Conservation (phyloP, 2,888 invertebrate species). For the Cataglyphis rosenhaueri region DNA sequence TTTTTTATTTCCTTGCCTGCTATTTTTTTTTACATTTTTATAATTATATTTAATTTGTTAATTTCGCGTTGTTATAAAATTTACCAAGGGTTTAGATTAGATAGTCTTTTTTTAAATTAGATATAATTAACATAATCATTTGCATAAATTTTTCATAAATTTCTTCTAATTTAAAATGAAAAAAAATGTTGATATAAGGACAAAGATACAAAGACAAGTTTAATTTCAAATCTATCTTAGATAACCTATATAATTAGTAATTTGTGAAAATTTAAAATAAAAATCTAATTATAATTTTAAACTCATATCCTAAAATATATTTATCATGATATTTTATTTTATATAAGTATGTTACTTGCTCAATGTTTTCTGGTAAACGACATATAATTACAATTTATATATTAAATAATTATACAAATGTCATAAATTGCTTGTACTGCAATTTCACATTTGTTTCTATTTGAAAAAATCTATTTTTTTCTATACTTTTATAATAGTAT, state of each 20-base stretch:
- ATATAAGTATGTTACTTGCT: not conserved
- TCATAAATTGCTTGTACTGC: not conserved
- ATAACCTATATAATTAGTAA: no score
- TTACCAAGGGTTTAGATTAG: not conserved
- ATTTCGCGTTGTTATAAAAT: not conserved
- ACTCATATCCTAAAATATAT: not conserved
- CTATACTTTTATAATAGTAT: not conserved
- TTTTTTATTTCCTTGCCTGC: not conserved
- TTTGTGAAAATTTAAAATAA: not conserved
- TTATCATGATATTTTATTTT: not conserved
- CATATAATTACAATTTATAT: not conserved
- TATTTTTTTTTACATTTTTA: not conserved
- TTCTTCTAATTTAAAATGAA: not conserved
- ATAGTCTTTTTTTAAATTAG: not conserved
- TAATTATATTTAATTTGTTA: conserved; percentile 4
- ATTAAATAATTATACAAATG: not conserved
- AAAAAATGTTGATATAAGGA: not conserved
- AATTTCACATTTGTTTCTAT: not conserved
- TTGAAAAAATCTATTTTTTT: not conserved
- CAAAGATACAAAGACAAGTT: not conserved
- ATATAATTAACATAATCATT: not conserved
- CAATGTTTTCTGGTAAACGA: not conserved
- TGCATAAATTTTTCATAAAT: not conserved
- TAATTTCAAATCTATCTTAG: not conserved
- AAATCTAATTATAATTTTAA: not conserved